Conservation (phyloP, 2,888 invertebrate genomes). For the Clanis bilineata region DNA sequence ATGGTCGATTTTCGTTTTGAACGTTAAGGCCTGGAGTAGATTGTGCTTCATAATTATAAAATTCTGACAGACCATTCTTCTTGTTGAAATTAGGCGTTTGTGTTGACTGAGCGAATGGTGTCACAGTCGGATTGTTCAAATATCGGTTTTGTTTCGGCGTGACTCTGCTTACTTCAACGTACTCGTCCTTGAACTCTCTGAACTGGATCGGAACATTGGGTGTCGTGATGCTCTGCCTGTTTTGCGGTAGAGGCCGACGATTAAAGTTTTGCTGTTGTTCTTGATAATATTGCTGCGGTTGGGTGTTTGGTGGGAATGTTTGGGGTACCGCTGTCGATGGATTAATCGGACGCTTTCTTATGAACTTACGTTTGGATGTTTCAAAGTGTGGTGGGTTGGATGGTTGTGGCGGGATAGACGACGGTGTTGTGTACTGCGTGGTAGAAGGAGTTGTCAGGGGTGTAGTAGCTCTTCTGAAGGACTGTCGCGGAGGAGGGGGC, state of each 20-base stretch:
- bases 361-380: constrained; percentile 62
- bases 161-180: constrained; percentile 73
- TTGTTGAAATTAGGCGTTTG: constrained; percentile 56
- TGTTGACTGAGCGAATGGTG: constrained; percentile 53
- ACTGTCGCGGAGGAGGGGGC: constrained; percentile 48
- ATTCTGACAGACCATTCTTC: constrained; percentile 69
- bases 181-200: constrained; percentile 68
- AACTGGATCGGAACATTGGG: constrained; percentile 66
- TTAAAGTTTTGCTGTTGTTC: constrained; percentile 50
- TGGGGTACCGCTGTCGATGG: constrained; percentile 50
- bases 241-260: constrained; percentile 45
- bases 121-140: constrained; percentile 52
- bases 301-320: constrained; percentile 49
- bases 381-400: constrained; percentile 53
- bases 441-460: constrained; percentile 58
- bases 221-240: constrained; percentile 41
- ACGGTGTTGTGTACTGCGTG: constrained; percentile 42
- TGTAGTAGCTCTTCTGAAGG: constrained; percentile 66
- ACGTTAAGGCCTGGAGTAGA: constrained; percentile 58
- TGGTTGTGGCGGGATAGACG: constrained; percentile 43
- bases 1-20: constrained; percentile 58
- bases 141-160: constrained; percentile 64
- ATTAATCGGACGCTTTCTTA: constrained; percentile 68
- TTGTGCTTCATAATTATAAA: constrained; percentile 72
- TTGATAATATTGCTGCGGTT: constrained; percentile 43